Conservation (phyloP, 2,113 vertebrate species). For the Falco punctatus region DNA sequence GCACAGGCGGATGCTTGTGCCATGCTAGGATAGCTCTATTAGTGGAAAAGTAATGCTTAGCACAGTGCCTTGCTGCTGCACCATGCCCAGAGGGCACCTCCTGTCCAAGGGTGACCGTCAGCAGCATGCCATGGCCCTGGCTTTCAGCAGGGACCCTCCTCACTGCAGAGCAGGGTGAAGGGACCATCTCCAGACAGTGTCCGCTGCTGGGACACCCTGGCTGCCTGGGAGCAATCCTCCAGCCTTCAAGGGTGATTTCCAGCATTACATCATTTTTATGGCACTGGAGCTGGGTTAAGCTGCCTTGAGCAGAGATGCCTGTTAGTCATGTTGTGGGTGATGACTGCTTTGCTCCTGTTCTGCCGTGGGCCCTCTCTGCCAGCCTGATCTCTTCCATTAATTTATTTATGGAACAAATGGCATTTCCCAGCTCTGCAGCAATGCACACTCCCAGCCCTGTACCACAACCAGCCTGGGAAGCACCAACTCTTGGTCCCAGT, state of each 20-base stretch:
- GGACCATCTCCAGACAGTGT: neutral
- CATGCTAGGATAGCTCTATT: neutral
- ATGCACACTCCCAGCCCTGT: neutral
- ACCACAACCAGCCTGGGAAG: neutral
- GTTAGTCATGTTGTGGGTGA: rapidly evolving
- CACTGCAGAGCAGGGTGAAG: neutral
- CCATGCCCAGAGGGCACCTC: neutral
- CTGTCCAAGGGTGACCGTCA: neutral
- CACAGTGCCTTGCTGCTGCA: neutral
- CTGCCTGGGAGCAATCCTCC: neutral
- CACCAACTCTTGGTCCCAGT: rapidly evolving
- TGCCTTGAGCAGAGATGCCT: neutral
- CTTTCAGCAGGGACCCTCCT: neutral
- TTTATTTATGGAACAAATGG: neutral
- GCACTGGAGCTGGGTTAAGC: neutral
- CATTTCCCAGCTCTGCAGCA: neutral
- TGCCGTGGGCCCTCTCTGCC: neutral
- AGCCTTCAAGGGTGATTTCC: neutral
- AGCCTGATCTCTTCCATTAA: neutral
- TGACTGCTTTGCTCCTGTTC: neutral
- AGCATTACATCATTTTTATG: neutral
- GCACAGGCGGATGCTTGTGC: neutral
- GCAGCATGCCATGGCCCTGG: rapidly evolving
- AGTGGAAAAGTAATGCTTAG: neutral
- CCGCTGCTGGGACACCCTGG: neutral